These are phyloP conservation scores for Lycorma delicatula DNA, from an alignment of 1,140 invertebrate genomes.

Conservation along the genomic window DNA sequence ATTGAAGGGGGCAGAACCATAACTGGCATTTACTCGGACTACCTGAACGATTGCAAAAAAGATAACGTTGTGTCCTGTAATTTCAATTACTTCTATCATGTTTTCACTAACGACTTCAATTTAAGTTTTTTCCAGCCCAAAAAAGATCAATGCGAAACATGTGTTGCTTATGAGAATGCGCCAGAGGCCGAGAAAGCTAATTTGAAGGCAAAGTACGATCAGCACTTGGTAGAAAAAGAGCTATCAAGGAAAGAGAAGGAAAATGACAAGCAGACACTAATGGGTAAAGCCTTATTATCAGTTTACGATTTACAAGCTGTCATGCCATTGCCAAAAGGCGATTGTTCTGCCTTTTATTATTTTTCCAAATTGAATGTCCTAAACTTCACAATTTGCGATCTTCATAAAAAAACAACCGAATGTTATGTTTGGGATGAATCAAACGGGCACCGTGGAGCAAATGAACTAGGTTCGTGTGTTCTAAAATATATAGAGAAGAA, in stretches of 20 bases:
- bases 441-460: conserved; percentile 35
- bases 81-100: not conserved
- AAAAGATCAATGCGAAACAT: conserved; percentile 26
- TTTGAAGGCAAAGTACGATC: conserved; percentile 9
- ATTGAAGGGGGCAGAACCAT: conserved; percentile 10
- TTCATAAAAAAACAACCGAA: conserved; percentile 19
- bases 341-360: conserved; percentile 27
- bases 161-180: conserved; percentile 3
- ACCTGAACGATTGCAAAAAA: conserved; percentile 5
- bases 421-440: conserved; percentile 42
- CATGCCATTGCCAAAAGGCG: conserved; percentile 13
- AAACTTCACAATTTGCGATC: conserved; percentile 27
- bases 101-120: conserved; percentile 17
- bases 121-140: conserved; percentile 15
- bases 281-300: not conserved
- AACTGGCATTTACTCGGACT: conserved; percentile 3
- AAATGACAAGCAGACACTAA: not conserved
- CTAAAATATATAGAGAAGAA: conserved; percentile 23
- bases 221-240: conserved; percentile 7
- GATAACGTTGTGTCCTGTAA: too few relatives aligned
- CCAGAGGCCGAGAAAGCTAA: not conserved
- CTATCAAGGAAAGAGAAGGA: conserved; percentile 6
- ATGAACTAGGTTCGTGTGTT: conserved; percentile 38
- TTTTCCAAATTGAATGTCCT: conserved; percentile 27
- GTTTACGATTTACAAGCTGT: conserved; percentile 12